Conservation (phyloP, 2,113 vertebrate genomes). For the Gallinago undulata region DNA sequence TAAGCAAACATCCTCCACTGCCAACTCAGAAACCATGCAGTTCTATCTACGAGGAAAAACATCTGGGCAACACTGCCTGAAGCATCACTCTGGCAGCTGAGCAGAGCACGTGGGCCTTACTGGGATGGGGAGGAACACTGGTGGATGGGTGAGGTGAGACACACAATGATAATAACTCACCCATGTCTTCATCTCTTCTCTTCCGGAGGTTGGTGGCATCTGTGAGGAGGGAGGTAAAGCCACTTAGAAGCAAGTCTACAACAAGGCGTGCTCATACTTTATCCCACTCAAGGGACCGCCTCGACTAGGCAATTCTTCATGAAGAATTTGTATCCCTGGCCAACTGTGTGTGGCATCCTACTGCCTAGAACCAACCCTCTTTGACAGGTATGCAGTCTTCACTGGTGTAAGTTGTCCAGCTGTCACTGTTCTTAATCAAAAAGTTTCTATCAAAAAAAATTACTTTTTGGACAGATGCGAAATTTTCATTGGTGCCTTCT, state of each 20-base stretch:
- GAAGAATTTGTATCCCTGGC: background rate
- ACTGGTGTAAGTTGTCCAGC: background rate
- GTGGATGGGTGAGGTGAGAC: background rate
- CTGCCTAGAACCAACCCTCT: background rate
- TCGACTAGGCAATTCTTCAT: fast-evolving
- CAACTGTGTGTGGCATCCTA: background rate
- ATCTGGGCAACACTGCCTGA: background rate
- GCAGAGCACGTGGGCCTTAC: fast-evolving
- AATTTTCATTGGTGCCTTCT: background rate
- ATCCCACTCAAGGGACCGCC: fast-evolving
- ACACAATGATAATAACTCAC: background rate
- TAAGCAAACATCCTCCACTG: background rate
- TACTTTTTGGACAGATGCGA: background rate
- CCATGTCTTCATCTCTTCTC: background rate
- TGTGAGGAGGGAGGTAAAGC: background rate
- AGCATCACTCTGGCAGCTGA: background rate
- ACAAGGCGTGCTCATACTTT: background rate
- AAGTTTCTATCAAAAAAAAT: background rate
- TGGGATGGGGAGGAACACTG: background rate
- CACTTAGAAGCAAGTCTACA: background rate
- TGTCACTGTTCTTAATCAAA: background rate
- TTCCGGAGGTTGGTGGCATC: background rate
- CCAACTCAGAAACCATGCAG: background rate
- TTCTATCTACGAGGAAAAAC: background rate
- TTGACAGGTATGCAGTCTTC: fast-evolving